A percentile compares a stretch with the other conserved stretches of the same genome.
These are phyloP conservation scores for Epizoanthus stellaris DNA, from an alignment of 92 coral and sea anemone species.

Conservation along the genomic window DNA sequence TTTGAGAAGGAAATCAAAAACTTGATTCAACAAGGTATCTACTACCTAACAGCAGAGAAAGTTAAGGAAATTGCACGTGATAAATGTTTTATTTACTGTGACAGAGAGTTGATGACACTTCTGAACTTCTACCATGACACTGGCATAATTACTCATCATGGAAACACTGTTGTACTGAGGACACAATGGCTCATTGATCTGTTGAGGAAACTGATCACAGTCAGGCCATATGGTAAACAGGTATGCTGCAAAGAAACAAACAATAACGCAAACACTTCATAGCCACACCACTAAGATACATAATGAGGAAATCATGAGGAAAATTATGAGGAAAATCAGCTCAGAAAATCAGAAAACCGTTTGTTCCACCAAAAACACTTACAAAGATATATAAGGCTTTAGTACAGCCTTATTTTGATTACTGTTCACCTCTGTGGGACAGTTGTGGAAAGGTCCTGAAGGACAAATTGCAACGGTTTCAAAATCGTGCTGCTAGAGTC, in stretches of 20 bases:
- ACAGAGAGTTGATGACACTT: constrained; percentile 41
- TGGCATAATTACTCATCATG: constrained; percentile 49
- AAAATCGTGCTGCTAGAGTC: too few species aligned
- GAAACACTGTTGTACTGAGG: constrained; percentile 52
- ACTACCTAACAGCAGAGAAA: constrained; percentile 40
- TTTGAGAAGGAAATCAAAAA: constrained; percentile 56
- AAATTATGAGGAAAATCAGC: too few species aligned
- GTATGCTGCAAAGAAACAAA: constrained; percentile 10
- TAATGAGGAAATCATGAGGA: too few species aligned
- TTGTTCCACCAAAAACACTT: too few species aligned
- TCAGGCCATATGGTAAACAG: constrained; percentile 55
- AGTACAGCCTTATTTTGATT: too few species aligned
- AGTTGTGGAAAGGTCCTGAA: too few species aligned
- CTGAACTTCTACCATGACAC: constrained; percentile 56
- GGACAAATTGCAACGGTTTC: too few species aligned
- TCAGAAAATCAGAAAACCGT: too few species aligned
- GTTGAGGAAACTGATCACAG: constrained; percentile 57
- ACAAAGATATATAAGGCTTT: too few species aligned
- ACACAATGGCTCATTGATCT: constrained; percentile 61
- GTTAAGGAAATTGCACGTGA: constrained; percentile 39
- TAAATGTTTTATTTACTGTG: constrained; percentile 52
- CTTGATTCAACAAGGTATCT: constrained; percentile 32
- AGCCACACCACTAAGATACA: too few species aligned
- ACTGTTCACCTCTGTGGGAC: too few species aligned
- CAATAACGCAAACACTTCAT: neutral